Conservation (phyloP, 2,113 vertebrate genomes). For the Pseudois nayaur region DNA sequence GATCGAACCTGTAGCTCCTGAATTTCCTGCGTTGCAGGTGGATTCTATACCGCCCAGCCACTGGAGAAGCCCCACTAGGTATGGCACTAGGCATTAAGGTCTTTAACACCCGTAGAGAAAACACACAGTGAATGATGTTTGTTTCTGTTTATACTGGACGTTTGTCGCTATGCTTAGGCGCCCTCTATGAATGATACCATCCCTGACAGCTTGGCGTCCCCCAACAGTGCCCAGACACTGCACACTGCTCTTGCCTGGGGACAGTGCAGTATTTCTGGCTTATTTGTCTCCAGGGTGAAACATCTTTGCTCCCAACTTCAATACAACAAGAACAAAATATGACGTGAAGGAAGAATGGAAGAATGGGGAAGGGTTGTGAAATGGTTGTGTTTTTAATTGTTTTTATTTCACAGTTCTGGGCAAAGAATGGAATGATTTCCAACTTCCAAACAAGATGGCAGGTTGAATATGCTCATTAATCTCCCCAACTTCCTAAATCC, state of each 20-base stretch:
- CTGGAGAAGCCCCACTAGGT: neutral
- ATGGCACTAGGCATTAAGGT: neutral
- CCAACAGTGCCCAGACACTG: rapidly evolving
- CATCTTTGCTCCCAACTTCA: neutral
- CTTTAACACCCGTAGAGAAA: neutral
- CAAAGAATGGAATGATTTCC: neutral
- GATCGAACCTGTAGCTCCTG: neutral
- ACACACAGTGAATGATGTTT: neutral
- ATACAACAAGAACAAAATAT: neutral
- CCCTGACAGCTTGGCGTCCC: neutral
- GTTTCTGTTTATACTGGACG: neutral
- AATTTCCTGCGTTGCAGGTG: neutral
- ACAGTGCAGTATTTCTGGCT: neutral
- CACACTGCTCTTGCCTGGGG: neutral
- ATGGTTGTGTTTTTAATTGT: neutral
- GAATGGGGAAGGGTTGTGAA: neutral
- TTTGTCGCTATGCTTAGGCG: neutral
- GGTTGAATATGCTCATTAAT: neutral
- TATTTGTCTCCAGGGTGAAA: neutral
- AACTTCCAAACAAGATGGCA: neutral
- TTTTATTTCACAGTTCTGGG: neutral
- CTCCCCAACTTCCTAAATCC: neutral
- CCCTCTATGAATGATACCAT: neutral
- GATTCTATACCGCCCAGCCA: neutral
- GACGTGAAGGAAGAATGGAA: neutral